These are phyloP conservation scores for Lutraria lutraria DNA, from an alignment of 2,888 invertebrate genomes.

Conservation along the genomic window DNA sequence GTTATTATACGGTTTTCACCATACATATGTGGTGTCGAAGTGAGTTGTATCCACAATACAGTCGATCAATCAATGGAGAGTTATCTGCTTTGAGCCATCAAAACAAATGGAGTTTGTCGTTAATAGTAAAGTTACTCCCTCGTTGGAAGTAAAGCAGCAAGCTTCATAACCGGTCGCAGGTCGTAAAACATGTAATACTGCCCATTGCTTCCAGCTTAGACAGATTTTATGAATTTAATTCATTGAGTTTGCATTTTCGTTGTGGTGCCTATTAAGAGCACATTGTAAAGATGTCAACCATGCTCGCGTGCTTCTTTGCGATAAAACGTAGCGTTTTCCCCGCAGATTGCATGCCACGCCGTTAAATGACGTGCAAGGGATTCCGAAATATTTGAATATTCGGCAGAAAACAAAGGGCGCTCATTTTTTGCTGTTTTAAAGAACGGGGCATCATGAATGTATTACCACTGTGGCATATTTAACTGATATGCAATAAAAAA, in stretches of 20 bases:
- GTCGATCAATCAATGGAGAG: slow-evolving; percentile 1
- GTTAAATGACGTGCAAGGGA: neutral
- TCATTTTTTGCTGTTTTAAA: slow-evolving; percentile 12
- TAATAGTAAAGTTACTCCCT: neutral
- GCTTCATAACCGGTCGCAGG: neutral
- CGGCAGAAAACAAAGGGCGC: slow-evolving; percentile 12
- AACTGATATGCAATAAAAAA: slow-evolving; percentile 17
- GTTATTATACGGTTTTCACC: neutral
- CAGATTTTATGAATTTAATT: slow-evolving; percentile 27
- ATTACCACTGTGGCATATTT: neutral
- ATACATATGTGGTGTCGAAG: neutral
- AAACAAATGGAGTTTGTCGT: neutral
- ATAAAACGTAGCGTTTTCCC: neutral
- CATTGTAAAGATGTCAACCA: slow-evolving; percentile 27
- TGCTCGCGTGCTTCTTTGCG: slow-evolving; percentile 4
- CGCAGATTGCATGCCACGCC: slow-evolving; percentile 10
- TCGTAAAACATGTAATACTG: slow-evolving; percentile 15
- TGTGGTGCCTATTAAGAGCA: slow-evolving; percentile 14
- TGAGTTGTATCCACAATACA: neutral
- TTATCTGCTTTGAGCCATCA: neutral
- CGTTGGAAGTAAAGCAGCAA: neutral
- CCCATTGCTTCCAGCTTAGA: neutral
- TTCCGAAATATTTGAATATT: slow-evolving; percentile 23
- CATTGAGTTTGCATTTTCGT: slow-evolving; percentile 27
- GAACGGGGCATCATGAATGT: slow-evolving; percentile 7